Percentiles rank a stretch among this genome's conserved stretches.
Evolutionary conservation across 2,888 invertebrate species (phyloP).

Genomic region (Ichneumon xanthorius): DNA sequence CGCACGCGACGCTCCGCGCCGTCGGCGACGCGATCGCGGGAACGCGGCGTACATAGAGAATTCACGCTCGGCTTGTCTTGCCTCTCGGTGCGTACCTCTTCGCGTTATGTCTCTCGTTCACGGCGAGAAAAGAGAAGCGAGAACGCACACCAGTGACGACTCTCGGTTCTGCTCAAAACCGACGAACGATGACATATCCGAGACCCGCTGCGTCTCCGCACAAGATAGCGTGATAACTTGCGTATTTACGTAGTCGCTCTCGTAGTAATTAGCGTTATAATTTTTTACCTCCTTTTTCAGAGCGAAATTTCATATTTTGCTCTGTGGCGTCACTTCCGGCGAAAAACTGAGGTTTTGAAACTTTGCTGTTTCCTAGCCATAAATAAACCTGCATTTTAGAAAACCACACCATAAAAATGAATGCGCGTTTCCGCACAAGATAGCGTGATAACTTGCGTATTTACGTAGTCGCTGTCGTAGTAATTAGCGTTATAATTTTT

Average conservation of each 20-base stretch:
- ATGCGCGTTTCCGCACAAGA: background rate
- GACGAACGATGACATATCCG: background rate
- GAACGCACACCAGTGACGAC: conserved; percentile 2
- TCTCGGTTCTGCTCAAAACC: conserved; percentile 4
- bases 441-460: background rate
- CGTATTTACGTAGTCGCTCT: no score
- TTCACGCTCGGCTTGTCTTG: conserved; percentile 48
- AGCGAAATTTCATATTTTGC: no score
- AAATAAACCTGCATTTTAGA: no score
- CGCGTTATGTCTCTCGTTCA: background rate
- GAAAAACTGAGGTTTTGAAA: no score
- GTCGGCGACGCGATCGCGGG: conserved; percentile 35
- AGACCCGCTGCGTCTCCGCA: background rate
- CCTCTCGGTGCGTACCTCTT: conserved; percentile 19
- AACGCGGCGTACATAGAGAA: conserved; percentile 39
- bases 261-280: no score
- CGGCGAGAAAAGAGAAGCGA: conserved; percentile 3
- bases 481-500: no score
- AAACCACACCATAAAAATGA: no score
- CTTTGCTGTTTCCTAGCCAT: no score
- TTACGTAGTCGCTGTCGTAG: no score
- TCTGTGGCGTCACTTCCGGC: no score
- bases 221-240: background rate
- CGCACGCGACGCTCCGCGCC: conserved; percentile 58
- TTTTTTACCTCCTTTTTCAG: no score